These are phyloP conservation scores for Sesia apiformis DNA, from an alignment of 2,888 invertebrate species.

Conservation along the genomic window DNA sequence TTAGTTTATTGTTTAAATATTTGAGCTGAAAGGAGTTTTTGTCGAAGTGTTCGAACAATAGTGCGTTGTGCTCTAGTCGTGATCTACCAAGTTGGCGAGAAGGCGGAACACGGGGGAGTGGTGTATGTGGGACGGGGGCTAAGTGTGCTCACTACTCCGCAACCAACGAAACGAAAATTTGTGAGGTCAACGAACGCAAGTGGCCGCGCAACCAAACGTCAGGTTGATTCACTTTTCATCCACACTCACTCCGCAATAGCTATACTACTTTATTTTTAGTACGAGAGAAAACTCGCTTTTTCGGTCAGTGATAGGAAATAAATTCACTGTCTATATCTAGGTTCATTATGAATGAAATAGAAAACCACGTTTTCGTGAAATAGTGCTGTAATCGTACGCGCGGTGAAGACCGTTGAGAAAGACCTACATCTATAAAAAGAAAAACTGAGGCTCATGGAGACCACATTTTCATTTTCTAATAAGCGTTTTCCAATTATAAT, in stretches of 20 bases:
- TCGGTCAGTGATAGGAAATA: neutral
- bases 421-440: too few species aligned
- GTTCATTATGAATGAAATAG: too few species aligned
- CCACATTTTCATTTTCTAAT: too few species aligned
- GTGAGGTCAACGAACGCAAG: slow-evolving; percentile 68
- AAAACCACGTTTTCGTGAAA: too few species aligned
- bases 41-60: slow-evolving; percentile 31
- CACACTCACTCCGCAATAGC: slow-evolving; percentile 51
- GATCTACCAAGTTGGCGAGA: neutral
- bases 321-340: too few species aligned
- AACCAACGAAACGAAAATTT: slow-evolving; percentile 73
- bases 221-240: slow-evolving; percentile 74
- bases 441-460: too few species aligned
- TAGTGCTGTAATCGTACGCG: too few species aligned
- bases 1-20: slow-evolving; percentile 10
- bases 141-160: neutral
- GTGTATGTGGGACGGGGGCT: neutral
- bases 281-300: slow-evolving; percentile 45
- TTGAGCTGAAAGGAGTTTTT: slow-evolving; percentile 12
- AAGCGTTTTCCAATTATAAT: too few species aligned
- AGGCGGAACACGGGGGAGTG: neutral
- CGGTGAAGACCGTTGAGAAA: too few species aligned
- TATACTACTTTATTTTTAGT: slow-evolving; percentile 36
- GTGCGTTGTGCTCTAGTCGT: slow-evolving; percentile 17
- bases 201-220: slow-evolving; percentile 65